Evolutionary conservation across 2,888 invertebrate genomes (phyloP), one percentile per base, ranked within the genome.

Genomic region (Pachycephus smyrnensis): DNA sequence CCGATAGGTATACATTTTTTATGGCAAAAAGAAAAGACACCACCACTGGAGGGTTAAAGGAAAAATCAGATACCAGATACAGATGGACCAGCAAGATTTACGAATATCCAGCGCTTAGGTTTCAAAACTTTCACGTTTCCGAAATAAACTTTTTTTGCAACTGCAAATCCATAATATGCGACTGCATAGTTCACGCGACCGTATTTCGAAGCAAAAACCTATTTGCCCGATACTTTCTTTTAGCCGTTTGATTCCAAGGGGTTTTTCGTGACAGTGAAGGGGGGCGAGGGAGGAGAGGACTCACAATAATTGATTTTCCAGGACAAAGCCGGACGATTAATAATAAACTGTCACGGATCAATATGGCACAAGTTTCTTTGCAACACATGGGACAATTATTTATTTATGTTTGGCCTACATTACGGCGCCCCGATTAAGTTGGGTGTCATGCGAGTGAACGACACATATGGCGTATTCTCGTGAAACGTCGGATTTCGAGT

Each of bases 361-460:
- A 89, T 89, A 84, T 82, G 85, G 85, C 83, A 85, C 80, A 82
- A 82, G 86, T 85, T 84, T 83, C 86, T 86, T 85, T 83, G 83
- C 80, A 80, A 30, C 31, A 73, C 69, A 71, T 30, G 32, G 32
- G 68, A 73, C 76, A 79, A 83, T 84, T 82, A 85, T 79, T 80
- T 84, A 85, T 85, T 85, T 84, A 85, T 82, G 79, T 79, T 68
- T 82, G 84, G 83, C 85, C 85, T 85, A 84, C 82, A 85, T 83
- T 80, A 77, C 81, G 78, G 77, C 79, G 77, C 79, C 79, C 80
- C 80, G 71, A 71, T 55, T 55, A 55, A 55, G 23, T 55, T 23
- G 40, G 23, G 40, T 55, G 40, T 6, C 40, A 55, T 23, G 40
- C 40, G 40, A 55, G 40, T 55, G 40, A 55, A 23, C 40, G 40